Conservation (phyloP, 2,797 vertebrate species). For the Mallotus villosus region DNA sequence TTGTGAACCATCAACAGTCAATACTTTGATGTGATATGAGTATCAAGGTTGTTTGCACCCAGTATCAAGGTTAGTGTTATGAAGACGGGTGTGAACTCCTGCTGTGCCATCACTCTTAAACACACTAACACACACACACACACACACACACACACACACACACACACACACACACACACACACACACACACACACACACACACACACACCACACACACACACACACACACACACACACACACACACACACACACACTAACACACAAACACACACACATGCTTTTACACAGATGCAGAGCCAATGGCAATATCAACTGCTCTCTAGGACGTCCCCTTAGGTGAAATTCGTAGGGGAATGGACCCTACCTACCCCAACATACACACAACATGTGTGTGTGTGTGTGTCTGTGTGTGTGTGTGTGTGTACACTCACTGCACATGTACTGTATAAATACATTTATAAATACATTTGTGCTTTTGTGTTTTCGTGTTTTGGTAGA, state of each 20-base stretch:
- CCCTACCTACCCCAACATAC: background rate
- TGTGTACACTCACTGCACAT: slow-evolving; percentile 41
- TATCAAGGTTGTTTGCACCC: background rate
- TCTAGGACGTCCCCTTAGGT: slow-evolving; percentile 10
- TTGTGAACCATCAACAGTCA: background rate
- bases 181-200: slow-evolving; percentile 12
- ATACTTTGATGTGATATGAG: background rate
- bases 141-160: slow-evolving; percentile 14
- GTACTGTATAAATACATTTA: slow-evolving; percentile 37
- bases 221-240: slow-evolving; percentile 9
- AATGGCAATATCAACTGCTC: slow-evolving; percentile 45
- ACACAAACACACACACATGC: slow-evolving; percentile 17
- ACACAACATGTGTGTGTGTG: background rate
- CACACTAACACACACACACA: slow-evolving; percentile 14
- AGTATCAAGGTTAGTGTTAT: background rate
- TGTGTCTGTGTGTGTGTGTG: slow-evolving; percentile 27
- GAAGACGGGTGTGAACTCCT: background rate
- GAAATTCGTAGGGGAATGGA: background rate
- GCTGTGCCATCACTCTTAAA: background rate
- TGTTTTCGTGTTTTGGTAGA: slow-evolving; percentile 51
- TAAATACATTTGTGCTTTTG: slow-evolving; percentile 17
- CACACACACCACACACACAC: slow-evolving; percentile 14
- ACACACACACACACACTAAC: slow-evolving; percentile 14
- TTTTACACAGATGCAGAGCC: slow-evolving; percentile 43
- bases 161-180: slow-evolving; percentile 15